Conservation (phyloP, 1,140 invertebrate species). For the Oryctes rhinoceros region DNA sequence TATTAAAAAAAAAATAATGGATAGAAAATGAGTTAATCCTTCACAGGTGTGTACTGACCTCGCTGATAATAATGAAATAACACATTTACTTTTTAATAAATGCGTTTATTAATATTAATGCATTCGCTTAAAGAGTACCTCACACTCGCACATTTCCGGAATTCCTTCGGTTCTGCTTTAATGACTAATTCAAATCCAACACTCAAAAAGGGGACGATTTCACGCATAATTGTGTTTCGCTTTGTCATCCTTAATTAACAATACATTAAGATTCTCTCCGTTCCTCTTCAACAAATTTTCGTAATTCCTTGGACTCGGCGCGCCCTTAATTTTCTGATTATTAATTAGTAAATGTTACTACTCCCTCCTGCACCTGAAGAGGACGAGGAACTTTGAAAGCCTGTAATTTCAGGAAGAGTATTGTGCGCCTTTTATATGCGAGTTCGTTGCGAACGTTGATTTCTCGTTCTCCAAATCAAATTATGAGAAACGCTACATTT, state of each 20-base stretch:
- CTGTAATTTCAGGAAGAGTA: neutral
- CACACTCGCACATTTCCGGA: neutral
- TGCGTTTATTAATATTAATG: no score
- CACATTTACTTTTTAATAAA: no score
- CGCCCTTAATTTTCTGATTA: neutral
- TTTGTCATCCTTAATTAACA: conserved; percentile 21
- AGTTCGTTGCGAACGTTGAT: no score
- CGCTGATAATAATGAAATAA: no score
- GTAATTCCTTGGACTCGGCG: neutral
- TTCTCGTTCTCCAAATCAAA: no score
- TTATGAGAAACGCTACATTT: no score
- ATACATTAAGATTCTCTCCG: conserved; percentile 15
- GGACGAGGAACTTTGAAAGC: neutral
- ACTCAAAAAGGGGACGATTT: neutral
- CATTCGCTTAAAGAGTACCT: no score
- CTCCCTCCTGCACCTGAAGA: neutral
- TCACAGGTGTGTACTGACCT: no score
- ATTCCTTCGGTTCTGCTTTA: neutral
- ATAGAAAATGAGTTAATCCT: neutral
- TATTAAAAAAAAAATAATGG: neutral
- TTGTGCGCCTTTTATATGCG: neutral
- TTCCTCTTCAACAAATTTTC: conserved; percentile 1
- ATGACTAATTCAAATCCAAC: neutral
- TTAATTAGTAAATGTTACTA: neutral
- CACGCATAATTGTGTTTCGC: conserved; percentile 8